Evolutionary conservation across 2,113 vertebrate species (phyloP), one percentile per base, ranked within the genome.

Genomic region (Prochilodus magdalenae): DNA sequence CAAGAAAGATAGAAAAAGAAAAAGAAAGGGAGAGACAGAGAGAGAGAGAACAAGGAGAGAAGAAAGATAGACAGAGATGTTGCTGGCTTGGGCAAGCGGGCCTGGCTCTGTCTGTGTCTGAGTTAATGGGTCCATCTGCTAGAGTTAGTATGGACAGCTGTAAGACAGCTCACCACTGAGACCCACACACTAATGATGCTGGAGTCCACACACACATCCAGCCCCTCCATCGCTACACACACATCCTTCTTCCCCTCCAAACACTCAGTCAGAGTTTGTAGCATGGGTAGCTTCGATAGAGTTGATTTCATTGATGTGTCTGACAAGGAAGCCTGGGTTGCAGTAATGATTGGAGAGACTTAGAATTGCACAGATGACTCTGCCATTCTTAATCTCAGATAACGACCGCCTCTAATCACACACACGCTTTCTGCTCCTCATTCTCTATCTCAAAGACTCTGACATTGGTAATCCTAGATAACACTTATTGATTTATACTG

Each of bases 41-140:
- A 73, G 3, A 36, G 36, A 15, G 8, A 57, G n/a, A 86, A 78
- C 75, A 86, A 33, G 66, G 12, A 65, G 14, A 24, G 18, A 22
- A 20, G 12, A 55, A 11, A 57, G 30, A 75, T 40, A 65, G 73
- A 67, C 73, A 69, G 80, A 69, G 49, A 67, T 57, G 49, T 24
- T 30, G 33, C 36, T 63, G 36, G 51, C 27, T 60, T 36, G 49
- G 51, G 60, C 47, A 60, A 53, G 24, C 51, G 8, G 8, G 11
- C 60, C 83, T 84, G 60, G 79, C 78, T 79, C 72, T 78, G 65
- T 75, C 75, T 74, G 29, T 67, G 22, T 71, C 65, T 59, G 36
- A 59, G 70, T 80, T 84, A 82, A 84, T 87, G 66, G 62, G 30
- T 84, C 86, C 86, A 87, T 87, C 86, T 87, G 86, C 80, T 87